Evolutionary conservation across 2,797 vertebrate genomes (phyloP).

Genomic region (Hydrophis major): DNA sequence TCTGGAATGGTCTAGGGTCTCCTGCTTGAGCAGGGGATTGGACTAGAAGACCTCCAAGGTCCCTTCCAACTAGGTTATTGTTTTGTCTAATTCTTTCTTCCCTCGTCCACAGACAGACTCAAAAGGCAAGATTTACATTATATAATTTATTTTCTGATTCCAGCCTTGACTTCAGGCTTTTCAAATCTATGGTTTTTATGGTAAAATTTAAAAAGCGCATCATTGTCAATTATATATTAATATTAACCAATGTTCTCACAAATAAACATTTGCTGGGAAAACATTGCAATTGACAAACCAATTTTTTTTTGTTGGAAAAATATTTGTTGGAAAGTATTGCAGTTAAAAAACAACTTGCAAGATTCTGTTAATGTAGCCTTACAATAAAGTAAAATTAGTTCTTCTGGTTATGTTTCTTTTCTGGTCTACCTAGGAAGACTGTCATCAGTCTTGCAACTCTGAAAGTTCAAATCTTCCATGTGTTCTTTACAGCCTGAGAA

Average conservation of each 20-base stretch:
- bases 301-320: background rate
- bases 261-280: background rate
- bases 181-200: background rate
- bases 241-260: background rate
- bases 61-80: background rate
- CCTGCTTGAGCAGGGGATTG: background rate
- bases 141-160: background rate
- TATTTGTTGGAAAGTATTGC: background rate
- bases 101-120: background rate
- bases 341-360: background rate
- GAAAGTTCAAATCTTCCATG: background rate
- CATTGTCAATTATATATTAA: background rate
- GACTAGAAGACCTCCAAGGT: background rate
- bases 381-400: background rate
- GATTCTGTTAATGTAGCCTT: background rate
- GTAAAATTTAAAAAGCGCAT: background rate
- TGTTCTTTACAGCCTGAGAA: background rate
- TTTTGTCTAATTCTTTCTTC: background rate
- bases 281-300: background rate
- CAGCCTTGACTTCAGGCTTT: background rate
- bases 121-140: background rate
- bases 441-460: background rate
- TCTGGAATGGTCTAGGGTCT: background rate
- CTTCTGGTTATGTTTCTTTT: background rate
- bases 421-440: background rate